Conservation (phyloP, 2,888 invertebrate genomes). For the Thysanoteuthis rhombus region DNA sequence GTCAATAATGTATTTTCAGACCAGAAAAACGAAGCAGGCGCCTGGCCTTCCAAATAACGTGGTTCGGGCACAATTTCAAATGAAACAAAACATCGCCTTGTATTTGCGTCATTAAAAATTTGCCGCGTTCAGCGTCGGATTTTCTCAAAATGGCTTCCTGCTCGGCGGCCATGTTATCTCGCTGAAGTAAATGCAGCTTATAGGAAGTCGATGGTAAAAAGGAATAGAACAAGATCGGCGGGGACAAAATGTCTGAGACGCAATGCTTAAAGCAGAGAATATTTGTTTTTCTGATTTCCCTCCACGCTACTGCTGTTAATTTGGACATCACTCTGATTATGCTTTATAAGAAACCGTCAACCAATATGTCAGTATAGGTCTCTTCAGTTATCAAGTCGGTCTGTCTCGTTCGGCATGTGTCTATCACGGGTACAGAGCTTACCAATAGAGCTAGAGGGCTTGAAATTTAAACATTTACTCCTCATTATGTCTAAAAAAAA, state of each 20-base stretch:
- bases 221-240: not conserved
- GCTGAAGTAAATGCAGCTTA: not conserved
- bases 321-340: not conserved
- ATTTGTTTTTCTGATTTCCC: not conserved
- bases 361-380: too few relatives aligned
- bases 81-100: not conserved
- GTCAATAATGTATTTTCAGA: not conserved
- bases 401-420: too few relatives aligned
- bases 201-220: not conserved
- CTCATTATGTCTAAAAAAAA: too few relatives aligned
- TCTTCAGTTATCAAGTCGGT: too few relatives aligned
- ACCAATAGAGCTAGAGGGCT: too few relatives aligned
- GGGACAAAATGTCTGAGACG: not conserved
- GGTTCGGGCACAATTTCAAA: conserved; percentile 12
- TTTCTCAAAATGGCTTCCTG: conserved; percentile 12
- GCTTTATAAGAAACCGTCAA: too few relatives aligned
- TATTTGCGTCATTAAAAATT: not conserved
- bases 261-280: not conserved
- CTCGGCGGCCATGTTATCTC: not conserved
- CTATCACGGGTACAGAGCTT: too few relatives aligned
- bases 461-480: too few relatives aligned
- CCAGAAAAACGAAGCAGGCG: not conserved
- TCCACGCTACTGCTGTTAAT: not conserved
- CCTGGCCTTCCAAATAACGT: not conserved
- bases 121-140: conserved; percentile 12